Percentiles rank a stretch among this genome's conserved stretches.
These are phyloP conservation scores for Steinernema khuongi DNA, from an alignment of 1,140 invertebrate species.

Conservation along the genomic window DNA sequence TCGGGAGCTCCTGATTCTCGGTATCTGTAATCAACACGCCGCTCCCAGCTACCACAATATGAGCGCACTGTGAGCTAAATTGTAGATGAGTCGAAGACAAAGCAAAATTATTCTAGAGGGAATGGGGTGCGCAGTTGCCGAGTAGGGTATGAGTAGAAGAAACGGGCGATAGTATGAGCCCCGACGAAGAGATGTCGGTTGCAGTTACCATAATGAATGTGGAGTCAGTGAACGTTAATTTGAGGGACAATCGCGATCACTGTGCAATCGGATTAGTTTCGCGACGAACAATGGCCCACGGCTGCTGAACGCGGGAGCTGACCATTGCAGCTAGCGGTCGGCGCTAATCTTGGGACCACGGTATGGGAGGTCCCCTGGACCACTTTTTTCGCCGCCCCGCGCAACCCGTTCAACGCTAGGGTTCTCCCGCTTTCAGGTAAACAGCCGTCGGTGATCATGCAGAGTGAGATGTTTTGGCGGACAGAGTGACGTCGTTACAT, in stretches of 20 bases:
- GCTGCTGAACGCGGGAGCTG: not conserved
- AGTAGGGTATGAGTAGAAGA: not conserved
- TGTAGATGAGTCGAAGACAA: too few relatives aligned
- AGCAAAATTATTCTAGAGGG: too few relatives aligned
- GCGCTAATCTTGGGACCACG: not conserved
- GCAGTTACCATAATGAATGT: conserved; percentile 1
- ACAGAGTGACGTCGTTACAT: too few relatives aligned
- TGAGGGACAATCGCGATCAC: not conserved
- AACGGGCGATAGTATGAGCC: not conserved
- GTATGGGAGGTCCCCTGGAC: conserved; percentile 3
- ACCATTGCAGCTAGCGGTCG: not conserved
- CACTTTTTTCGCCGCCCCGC: not conserved
- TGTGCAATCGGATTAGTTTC: not conserved
- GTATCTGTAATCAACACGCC: too few relatives aligned
- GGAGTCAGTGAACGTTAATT: not conserved
- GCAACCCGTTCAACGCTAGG: not conserved
- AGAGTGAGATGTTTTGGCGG: too few relatives aligned
- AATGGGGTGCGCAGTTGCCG: too few relatives aligned
- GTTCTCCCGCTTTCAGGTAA: too few relatives aligned
- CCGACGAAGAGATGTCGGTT: not conserved
- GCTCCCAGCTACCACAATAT: too few relatives aligned
- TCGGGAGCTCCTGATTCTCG: too few relatives aligned
- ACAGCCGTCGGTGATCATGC: too few relatives aligned
- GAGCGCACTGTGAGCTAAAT: too few relatives aligned
- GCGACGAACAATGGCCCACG: not conserved